These are phyloP conservation scores for Ciconia stormi DNA, from an alignment of 2,113 vertebrate species.

Conservation along the genomic window DNA sequence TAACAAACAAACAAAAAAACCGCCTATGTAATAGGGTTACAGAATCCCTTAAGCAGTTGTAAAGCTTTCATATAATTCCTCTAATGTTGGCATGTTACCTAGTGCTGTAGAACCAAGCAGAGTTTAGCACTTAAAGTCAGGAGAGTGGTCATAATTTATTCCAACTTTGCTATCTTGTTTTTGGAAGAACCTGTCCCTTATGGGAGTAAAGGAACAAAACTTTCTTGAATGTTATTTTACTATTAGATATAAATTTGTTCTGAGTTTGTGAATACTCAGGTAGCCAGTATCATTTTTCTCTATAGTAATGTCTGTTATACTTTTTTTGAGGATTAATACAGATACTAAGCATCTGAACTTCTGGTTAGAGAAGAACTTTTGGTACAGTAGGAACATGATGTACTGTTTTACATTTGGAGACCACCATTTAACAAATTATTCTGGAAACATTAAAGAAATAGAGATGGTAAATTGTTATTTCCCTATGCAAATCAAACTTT, in stretches of 20 bases:
- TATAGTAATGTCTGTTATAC: not conserved
- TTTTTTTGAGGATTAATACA: not conserved
- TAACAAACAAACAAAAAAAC: not conserved
- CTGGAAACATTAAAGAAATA: not conserved
- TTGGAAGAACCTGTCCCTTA: not conserved
- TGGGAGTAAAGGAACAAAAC: not conserved
- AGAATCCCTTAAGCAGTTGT: not conserved
- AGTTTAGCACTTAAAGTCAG: not conserved
- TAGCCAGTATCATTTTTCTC: not conserved
- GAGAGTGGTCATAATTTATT: not conserved
- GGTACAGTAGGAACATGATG: not conserved
- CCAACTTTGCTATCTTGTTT: not conserved
- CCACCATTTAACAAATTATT: not conserved
- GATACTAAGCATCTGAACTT: not conserved
- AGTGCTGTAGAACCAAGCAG: not conserved
- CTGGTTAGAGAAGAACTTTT: not conserved
- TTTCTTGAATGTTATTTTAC: not conserved
- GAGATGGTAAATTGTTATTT: not conserved
- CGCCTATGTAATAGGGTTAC: accelerated
- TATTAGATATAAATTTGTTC: not conserved
- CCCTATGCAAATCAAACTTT: not conserved
- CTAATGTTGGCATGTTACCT: not conserved
- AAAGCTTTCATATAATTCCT: not conserved
- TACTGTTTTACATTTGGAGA: not conserved
- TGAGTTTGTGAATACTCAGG: not conserved